phyloP scores from a whole-genome alignment of 2,113 vertebrate genomes.

The Aegotheles bennettii region DNA sequence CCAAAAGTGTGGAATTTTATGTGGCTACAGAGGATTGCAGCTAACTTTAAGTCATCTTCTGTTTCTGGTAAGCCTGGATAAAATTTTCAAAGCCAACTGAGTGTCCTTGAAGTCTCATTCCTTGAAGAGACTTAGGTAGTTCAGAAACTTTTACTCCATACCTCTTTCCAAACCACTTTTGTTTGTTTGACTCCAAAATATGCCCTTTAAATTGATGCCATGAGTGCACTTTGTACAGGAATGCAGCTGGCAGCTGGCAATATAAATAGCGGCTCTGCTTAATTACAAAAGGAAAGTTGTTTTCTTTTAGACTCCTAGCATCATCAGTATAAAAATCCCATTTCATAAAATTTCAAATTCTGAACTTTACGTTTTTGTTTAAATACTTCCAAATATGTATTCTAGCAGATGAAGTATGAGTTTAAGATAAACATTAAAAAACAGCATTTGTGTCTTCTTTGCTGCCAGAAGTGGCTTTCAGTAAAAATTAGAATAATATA shows the following conservation, averaged over 20 bases:
- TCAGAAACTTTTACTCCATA: neutral
- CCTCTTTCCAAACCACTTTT: constrained; percentile 17
- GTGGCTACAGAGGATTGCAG: neutral
- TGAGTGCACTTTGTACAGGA: constrained; percentile 28
- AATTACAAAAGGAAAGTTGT: constrained; percentile 24
- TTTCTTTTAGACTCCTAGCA: neutral
- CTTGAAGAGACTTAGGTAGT: neutral
- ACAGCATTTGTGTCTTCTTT: neutral
- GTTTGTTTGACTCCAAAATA: neutral
- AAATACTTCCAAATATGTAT: neutral
- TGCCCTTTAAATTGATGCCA: constrained; percentile 43
- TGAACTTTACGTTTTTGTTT: neutral
- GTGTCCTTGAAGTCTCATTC: neutral
- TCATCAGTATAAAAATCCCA: neutral
- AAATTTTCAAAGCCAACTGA: neutral
- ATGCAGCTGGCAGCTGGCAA: neutral
- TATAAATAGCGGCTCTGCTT: constrained; percentile 33
- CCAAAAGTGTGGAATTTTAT: neutral
- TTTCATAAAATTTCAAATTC: neutral
- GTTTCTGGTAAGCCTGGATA: neutral
- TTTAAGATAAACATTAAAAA: neutral
- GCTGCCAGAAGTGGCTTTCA: neutral
- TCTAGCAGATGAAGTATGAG: neutral
- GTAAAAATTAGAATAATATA: neutral
- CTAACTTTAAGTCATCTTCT: neutral